Conservation (phyloP, 2,888 invertebrate species). For the Morpho deidamia region DNA sequence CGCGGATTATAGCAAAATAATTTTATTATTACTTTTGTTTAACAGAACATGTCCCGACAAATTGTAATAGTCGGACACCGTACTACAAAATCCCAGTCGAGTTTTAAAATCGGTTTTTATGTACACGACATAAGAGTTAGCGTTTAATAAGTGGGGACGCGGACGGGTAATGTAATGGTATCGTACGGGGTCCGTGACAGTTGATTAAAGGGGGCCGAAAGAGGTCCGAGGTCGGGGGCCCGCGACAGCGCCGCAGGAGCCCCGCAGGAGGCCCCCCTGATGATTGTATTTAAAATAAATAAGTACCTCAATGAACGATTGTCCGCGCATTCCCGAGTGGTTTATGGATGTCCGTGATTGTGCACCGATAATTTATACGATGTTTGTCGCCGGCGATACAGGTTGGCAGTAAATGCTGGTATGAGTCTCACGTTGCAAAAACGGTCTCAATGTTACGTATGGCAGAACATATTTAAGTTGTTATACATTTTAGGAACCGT, state of each 20-base stretch:
- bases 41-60: background rate
- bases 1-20: too few species aligned
- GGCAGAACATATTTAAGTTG: too few species aligned
- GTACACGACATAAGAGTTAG: conserved; percentile 17
- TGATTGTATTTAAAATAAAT: conserved; percentile 79
- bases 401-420: conserved; percentile 12
- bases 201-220: conserved; percentile 78
- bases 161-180: conserved; percentile 44
- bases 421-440: conserved; percentile 2
- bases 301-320: conserved; percentile 78
- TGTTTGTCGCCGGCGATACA: conserved; percentile 23
- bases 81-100: conserved; percentile 16
- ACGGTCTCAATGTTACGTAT: too few species aligned
- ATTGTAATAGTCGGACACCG: background rate
- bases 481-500: too few species aligned
- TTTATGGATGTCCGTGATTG: conserved; percentile 52
- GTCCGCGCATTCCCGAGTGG: conserved; percentile 61
- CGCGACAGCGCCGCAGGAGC: conserved; percentile 72
- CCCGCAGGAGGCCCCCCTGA: conserved; percentile 69
- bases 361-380: conserved; percentile 50
- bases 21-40: too few species aligned
- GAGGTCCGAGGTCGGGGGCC: conserved; percentile 68
- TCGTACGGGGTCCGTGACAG: conserved; percentile 67
- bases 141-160: conserved; percentile 17
- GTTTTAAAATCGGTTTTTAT: conserved; percentile 19